phyloP scores from a whole-genome alignment of 2,113 vertebrate species.

The Melospiza melodia region DNA sequence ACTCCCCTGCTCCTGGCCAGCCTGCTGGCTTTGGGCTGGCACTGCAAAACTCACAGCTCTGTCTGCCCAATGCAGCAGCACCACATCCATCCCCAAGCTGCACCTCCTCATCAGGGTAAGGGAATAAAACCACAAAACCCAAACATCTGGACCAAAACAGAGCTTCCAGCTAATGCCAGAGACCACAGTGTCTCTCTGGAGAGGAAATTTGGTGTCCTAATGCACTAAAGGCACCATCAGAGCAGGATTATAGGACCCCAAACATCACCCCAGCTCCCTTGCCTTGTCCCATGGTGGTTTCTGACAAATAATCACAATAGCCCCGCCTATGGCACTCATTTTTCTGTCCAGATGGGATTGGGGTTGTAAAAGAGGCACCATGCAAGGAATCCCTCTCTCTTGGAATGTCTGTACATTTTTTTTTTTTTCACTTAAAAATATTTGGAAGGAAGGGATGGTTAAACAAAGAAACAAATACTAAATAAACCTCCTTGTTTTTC shows the following conservation, averaged over 20 bases:
- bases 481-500: background rate
- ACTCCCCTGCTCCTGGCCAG: background rate
- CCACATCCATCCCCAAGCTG: background rate
- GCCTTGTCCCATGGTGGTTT: background rate
- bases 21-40: background rate
- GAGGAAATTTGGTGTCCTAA: background rate
- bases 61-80: background rate
- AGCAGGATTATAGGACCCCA: background rate
- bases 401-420: background rate
- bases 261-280: background rate
- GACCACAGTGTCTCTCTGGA: background rate
- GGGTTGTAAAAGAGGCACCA: background rate
- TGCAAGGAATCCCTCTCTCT: background rate
- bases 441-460: background rate
- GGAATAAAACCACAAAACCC: background rate
- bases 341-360: background rate
- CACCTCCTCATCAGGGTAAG: background rate
- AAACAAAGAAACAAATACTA: background rate
- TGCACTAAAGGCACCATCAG: fast-evolving
- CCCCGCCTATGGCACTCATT: background rate
- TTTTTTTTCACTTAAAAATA: background rate
- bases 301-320: background rate
- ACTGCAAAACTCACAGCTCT: background rate
- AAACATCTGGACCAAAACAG: background rate
- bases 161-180: background rate